Percentiles rank a stretch among this genome's conserved stretches.
Evolutionary conservation across 1,140 invertebrate genomes (phyloP).

Genomic region (Rhizoglyphus robini): DNA sequence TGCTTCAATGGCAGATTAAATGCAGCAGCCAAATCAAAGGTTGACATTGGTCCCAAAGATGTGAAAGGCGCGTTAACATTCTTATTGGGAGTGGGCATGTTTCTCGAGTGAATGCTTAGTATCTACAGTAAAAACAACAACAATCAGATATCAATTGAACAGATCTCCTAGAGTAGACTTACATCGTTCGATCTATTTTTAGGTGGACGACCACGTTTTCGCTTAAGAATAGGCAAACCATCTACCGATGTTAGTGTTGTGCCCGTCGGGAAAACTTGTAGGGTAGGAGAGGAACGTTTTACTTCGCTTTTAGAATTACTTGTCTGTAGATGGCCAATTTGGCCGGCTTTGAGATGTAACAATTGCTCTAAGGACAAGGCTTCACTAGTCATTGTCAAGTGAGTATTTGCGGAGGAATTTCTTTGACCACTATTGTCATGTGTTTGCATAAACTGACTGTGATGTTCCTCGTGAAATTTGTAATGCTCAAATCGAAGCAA

Average conservation of each 20-base stretch:
- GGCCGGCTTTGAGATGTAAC: not conserved
- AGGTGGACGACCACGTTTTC: conserved; percentile 74
- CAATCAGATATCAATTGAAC: not conserved
- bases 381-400: conserved; percentile 19
- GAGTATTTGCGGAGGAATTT: conserved; percentile 17
- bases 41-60: not conserved
- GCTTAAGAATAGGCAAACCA: conserved; percentile 58
- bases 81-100: not conserved
- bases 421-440: conserved; percentile 30
- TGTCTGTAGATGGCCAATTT: not conserved
- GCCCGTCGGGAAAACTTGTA: conserved; percentile 35
- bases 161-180: not conserved
- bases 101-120: not conserved
- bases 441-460: conserved; percentile 40
- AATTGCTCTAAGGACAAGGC: not conserved
- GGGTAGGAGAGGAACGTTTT: conserved; percentile 29
- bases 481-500: conserved; percentile 77
- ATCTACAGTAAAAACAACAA: not conserved
- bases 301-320: not conserved
- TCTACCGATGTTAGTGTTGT: conserved; percentile 50
- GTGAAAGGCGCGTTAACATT: too few relatives aligned
- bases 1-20: conserved; percentile 15
- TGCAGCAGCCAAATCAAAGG: conserved; percentile 12
- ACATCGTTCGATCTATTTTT: conserved; percentile 52
- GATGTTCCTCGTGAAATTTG: conserved; percentile 61